Conservation (phyloP, 2,113 vertebrate species). For the Dinomys branickii region DNA sequence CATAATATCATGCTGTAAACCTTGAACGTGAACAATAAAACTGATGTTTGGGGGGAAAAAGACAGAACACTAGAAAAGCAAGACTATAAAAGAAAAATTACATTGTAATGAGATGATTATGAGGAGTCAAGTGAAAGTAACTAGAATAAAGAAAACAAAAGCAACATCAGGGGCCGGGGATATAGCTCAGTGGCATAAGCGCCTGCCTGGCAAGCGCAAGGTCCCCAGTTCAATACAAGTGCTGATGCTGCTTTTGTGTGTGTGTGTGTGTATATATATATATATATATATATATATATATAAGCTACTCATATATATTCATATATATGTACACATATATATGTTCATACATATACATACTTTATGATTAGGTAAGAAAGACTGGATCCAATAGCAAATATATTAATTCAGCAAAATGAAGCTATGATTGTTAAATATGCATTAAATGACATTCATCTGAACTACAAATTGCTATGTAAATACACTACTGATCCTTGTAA, state of each 20-base stretch:
- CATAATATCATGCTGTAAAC: not conserved
- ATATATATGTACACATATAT: not conserved
- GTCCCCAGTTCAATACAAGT: no score
- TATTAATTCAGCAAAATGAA: slow-evolving; percentile 52
- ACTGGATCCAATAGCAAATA: slow-evolving; percentile 14
- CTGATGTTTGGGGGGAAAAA: not conserved
- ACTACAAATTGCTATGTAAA: not conserved
- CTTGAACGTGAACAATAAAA: not conserved
- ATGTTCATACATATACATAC: not conserved
- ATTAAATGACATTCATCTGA: slow-evolving; percentile 44
- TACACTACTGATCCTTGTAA: not conserved
- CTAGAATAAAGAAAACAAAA: slow-evolving; percentile 22
- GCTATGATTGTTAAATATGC: not conserved
- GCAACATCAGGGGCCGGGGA: no score
- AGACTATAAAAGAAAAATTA: slow-evolving; percentile 44
- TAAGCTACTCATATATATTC: not conserved
- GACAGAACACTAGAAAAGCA: slow-evolving; percentile 8
- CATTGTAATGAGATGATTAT: not conserved
- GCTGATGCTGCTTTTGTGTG: no score
- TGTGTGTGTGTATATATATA: no score
- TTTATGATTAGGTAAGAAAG: not conserved
- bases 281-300: no score
- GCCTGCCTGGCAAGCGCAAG: no score
- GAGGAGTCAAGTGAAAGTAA: slow-evolving; percentile 48
- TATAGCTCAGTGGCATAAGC: no score